phyloP scores from a whole-genome alignment of 2,888 invertebrate genomes.

The Ichneumoninae sp. region DNA sequence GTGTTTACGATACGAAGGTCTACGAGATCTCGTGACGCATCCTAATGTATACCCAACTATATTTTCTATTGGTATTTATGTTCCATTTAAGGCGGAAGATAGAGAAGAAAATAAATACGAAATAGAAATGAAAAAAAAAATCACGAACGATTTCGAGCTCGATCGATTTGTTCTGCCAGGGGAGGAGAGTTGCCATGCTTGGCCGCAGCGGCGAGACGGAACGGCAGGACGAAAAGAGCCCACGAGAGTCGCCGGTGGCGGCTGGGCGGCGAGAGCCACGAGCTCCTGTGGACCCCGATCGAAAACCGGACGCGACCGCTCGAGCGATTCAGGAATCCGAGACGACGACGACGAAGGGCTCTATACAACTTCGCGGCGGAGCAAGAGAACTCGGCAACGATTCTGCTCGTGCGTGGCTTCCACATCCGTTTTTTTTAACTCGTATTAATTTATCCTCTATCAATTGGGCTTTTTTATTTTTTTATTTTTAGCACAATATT shows the following conservation, averaged over 20 bases:
- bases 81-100: background rate
- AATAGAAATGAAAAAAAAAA: background rate
- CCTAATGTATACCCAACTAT: background rate
- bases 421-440: conserved; percentile 40
- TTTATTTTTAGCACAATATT: background rate
- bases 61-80: conserved; percentile 9
- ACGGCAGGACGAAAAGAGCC: conserved; percentile 19
- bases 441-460: background rate
- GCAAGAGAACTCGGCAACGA: conserved; percentile 40
- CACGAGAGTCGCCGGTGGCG: conserved; percentile 22
- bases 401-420: conserved; percentile 44
- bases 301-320: conserved; percentile 67
- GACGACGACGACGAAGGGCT: conserved; percentile 56
- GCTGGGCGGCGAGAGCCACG: conserved; percentile 29
- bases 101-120: background rate
- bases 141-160: conserved; percentile 17
- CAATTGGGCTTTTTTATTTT: background rate
- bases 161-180: conserved; percentile 34
- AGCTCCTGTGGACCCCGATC: conserved; percentile 62
- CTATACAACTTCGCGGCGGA: conserved; percentile 34
- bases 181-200: conserved; percentile 24
- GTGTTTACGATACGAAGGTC: conserved; percentile 32
- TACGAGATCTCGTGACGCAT: background rate
- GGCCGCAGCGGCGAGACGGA: conserved; percentile 15
- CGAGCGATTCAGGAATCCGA: conserved; percentile 68